phyloP scores from a whole-genome alignment of 23 tunicate species.

The Trididemnum miniatum region DNA sequence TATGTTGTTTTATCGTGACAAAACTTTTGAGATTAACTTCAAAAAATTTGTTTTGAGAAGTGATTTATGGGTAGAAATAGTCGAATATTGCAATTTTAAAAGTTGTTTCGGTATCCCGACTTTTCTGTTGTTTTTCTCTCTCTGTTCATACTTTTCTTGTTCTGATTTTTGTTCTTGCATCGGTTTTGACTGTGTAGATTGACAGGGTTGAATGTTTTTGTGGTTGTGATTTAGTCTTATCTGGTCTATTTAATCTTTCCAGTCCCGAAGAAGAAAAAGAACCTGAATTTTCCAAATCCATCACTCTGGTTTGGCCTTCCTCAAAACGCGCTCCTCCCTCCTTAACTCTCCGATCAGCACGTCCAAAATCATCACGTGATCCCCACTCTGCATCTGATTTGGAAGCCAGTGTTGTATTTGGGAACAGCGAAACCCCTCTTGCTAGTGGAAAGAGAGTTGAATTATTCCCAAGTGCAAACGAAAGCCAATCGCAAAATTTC shows the following conservation, averaged over 20 bases:
- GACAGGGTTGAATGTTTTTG: too few species aligned
- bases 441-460: background rate
- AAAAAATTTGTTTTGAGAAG: too few species aligned
- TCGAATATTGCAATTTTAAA: too few species aligned
- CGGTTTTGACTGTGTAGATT: too few species aligned
- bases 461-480: background rate
- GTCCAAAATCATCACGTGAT: conserved; percentile 20
- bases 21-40: too few species aligned
- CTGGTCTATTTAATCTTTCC: background rate
- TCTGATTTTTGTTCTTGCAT: too few species aligned
- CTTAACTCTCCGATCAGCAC: conserved; percentile 2
- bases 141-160: too few species aligned
- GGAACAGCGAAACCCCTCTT: background rate
- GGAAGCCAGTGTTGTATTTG: background rate
- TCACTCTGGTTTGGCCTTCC: conserved; percentile 27
- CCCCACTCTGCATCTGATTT: background rate
- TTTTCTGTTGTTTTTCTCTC: too few species aligned
- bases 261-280: conserved; percentile 11
- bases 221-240: too few species aligned
- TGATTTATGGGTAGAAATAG: too few species aligned
- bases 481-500: background rate
- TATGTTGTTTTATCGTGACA: too few species aligned
- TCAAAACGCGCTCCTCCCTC: background rate
- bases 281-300: background rate
- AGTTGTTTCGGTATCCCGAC: too few species aligned